These are phyloP conservation scores for Ataeniobius toweri DNA, from an alignment of 2,797 vertebrate genomes.

Conservation along the genomic window DNA sequence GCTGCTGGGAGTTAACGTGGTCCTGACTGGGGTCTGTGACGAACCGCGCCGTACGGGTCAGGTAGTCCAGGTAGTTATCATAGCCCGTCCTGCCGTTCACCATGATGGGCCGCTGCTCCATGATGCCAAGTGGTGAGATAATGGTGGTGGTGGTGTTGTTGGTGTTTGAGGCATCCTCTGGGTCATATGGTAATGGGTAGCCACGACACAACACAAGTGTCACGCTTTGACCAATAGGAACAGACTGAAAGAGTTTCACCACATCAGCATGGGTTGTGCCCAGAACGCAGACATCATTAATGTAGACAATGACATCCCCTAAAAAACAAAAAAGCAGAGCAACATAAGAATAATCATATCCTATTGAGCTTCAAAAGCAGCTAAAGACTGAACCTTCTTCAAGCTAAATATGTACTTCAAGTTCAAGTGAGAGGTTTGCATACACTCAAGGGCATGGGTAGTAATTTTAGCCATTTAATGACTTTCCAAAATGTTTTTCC, in stretches of 20 bases:
- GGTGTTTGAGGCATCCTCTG: slow-evolving; percentile 84
- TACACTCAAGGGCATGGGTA: no score
- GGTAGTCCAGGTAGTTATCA: slow-evolving; percentile 97
- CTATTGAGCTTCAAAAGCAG: background rate
- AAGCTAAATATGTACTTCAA: background rate
- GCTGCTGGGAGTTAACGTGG: slow-evolving; percentile 80
- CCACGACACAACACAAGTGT: slow-evolving; percentile 95
- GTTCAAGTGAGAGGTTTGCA: background rate
- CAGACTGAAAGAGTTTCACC: slow-evolving; percentile 98
- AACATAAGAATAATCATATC: background rate
- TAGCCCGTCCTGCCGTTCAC: slow-evolving; percentile 95
- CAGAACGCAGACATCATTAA: slow-evolving; percentile 96
- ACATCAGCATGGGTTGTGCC: slow-evolving; percentile 97
- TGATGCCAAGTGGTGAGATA: slow-evolving; percentile 92
- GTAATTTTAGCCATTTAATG: no score
- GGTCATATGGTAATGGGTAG: slow-evolving; percentile 95
- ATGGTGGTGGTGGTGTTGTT: slow-evolving; percentile 82
- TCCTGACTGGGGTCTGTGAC: slow-evolving; percentile 76
- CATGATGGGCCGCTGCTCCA: slow-evolving; percentile 93
- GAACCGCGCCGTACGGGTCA: slow-evolving; percentile 93
- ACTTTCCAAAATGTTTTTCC: no score
- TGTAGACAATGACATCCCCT: slow-evolving; percentile 99
- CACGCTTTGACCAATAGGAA: slow-evolving; percentile 96
- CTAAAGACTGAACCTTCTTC: background rate
- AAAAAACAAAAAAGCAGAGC: slow-evolving; percentile 18